These are phyloP conservation scores for Gambusia affinis DNA, from an alignment of 2,113 vertebrate genomes.

Conservation along the genomic window DNA sequence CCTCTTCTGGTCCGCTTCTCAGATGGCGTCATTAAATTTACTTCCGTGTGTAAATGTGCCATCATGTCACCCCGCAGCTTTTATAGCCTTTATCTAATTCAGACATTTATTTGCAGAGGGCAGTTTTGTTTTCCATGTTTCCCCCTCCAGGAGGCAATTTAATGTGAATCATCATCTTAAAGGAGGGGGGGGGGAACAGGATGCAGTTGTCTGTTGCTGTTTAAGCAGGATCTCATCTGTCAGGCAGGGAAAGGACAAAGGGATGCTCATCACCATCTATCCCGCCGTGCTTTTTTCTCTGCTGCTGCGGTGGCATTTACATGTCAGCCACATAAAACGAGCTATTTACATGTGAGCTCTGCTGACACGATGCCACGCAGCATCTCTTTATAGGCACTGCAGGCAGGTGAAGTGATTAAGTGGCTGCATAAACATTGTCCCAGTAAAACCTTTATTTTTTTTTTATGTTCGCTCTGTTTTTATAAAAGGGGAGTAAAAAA, in stretches of 20 bases:
- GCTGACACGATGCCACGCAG: conserved; percentile 57
- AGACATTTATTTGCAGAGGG: conserved; percentile 35
- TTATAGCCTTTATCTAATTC: conserved; percentile 35
- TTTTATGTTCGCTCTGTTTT: conserved; percentile 4
- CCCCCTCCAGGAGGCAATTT: conserved; percentile 38
- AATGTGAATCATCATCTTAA: conserved; percentile 39
- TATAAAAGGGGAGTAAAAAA: background rate
- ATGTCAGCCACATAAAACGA: conserved; percentile 67
- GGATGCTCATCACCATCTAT: conserved; percentile 36
- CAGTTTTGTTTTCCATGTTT: conserved; percentile 42
- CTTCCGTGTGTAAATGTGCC: conserved; percentile 2
- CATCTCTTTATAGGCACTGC: conserved; percentile 49
- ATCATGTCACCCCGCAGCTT: conserved; percentile 1
- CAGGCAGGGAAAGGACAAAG: conserved; percentile 63
- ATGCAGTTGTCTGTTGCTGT: conserved; percentile 44
- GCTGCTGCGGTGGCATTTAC: conserved; percentile 62
- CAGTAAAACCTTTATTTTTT: conserved; percentile 13
- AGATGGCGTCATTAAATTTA: conserved; percentile 1
- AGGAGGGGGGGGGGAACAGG: conserved; percentile 24
- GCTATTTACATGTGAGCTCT: conserved; percentile 56
- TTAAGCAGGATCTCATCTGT: conserved; percentile 52
- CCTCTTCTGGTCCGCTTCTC: conserved; percentile 10
- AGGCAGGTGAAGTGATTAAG: conserved; percentile 44
- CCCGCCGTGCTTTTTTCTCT: conserved; percentile 38
- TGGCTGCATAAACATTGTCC: conserved; percentile 16